Evolutionary conservation across 2,888 invertebrate genomes (phyloP).

Genomic region (Strigamia transsilvanica): DNA sequence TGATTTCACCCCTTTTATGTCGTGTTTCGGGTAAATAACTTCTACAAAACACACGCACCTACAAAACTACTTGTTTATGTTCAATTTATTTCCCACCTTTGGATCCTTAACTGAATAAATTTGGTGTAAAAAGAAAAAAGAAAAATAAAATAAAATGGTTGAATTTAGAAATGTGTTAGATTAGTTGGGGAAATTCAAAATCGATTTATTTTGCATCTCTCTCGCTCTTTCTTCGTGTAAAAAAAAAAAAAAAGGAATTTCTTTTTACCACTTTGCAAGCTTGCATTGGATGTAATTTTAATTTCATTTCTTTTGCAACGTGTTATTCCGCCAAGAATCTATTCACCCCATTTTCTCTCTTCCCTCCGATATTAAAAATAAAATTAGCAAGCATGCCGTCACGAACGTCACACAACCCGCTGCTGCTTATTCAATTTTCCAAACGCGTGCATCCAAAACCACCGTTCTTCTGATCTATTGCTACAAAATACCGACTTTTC

Average conservation of each 20-base stretch:
- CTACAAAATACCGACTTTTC: slow-evolving; percentile 44
- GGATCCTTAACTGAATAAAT: slow-evolving; percentile 17
- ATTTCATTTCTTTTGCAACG: slow-evolving; percentile 49
- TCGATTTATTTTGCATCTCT: slow-evolving; percentile 27
- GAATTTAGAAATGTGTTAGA: no score
- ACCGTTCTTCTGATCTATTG: slow-evolving; percentile 25
- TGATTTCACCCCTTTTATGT: slow-evolving; percentile 42
- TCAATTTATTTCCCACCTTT: slow-evolving; percentile 16
- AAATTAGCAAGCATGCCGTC: slow-evolving; percentile 48
- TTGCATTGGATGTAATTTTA: slow-evolving; percentile 45
- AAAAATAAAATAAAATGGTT: neutral
- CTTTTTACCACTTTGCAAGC: slow-evolving; percentile 31
- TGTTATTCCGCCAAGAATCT: slow-evolving; percentile 45
- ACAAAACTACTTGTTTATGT: neutral
- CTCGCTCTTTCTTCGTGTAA: no score
- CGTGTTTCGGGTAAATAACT: slow-evolving; percentile 34
- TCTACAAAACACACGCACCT: slow-evolving; percentile 13
- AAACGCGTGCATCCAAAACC: slow-evolving; percentile 49
- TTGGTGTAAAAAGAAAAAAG: neutral
- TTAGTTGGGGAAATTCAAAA: slow-evolving; percentile 4
- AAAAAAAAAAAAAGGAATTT: neutral
- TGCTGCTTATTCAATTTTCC: slow-evolving; percentile 49
- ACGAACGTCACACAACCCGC: slow-evolving; percentile 44
- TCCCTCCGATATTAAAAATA: slow-evolving; percentile 43
- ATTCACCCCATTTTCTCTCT: neutral